phyloP scores from a whole-genome alignment of 64 coral and sea anemone species.

The Acropora tenuis region DNA sequence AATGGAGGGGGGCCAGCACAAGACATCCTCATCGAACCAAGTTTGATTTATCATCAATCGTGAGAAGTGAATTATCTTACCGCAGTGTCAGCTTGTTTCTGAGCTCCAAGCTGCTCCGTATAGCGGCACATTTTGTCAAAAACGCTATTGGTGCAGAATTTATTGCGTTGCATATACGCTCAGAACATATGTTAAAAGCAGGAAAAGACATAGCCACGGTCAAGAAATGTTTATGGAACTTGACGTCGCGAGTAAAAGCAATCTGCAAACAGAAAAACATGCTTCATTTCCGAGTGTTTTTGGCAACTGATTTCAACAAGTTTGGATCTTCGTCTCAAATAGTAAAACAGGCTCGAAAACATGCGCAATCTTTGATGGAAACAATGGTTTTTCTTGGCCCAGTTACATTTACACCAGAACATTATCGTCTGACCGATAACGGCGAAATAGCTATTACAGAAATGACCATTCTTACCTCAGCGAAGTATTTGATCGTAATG shows the following conservation, averaged over 20 bases:
- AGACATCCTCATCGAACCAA: constrained; percentile 32
- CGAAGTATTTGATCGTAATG: constrained; percentile 63
- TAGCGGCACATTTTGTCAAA: constrained; percentile 70
- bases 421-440: constrained; percentile 53
- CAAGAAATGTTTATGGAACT: constrained; percentile 70
- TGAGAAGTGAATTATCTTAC: constrained; percentile 47
- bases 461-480: constrained; percentile 92
- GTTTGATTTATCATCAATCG: constrained; percentile 62
- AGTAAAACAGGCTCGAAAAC: constrained; percentile 31
- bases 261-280: not conserved
- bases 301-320: constrained; percentile 82
- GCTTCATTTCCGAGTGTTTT: constrained; percentile 66
- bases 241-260: constrained; percentile 6
- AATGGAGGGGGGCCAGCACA: constrained; percentile 80
- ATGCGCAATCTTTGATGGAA: constrained; percentile 56
- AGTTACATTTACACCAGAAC: constrained; percentile 56
- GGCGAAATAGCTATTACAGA: constrained; percentile 88
- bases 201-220: constrained; percentile 73
- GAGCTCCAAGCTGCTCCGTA: constrained; percentile 65
- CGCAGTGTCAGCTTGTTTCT: constrained; percentile 34
- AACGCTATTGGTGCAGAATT: constrained; percentile 56
- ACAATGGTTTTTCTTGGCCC: constrained; percentile 60
- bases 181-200: constrained; percentile 69
- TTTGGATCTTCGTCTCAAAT: constrained; percentile 72
- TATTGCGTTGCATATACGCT: constrained; percentile 80